Conservation (phyloP, 1,140 invertebrate species). For the Drosophila repletoides region DNA sequence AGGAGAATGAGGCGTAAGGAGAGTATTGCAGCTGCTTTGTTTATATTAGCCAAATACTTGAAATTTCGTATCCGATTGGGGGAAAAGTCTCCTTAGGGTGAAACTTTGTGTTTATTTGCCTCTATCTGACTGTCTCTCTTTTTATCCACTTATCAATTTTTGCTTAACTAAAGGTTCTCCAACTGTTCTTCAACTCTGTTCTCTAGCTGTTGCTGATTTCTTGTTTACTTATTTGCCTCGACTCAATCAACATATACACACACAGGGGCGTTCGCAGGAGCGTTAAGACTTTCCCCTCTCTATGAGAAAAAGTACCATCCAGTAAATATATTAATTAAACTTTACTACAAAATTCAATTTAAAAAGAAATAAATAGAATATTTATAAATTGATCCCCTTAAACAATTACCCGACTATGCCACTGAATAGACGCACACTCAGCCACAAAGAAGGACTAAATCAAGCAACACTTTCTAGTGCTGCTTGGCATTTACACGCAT, state of each 20-base stretch:
- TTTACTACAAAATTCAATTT: too few relatives aligned
- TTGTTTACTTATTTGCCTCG: conserved; percentile 76
- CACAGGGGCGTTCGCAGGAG: too few relatives aligned
- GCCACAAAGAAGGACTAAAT: conserved; percentile 69
- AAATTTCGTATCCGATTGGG: neutral
- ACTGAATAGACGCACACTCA: conserved; percentile 16
- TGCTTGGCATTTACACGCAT: conserved; percentile 65
- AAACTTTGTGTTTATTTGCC: too few relatives aligned
- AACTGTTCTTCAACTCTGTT: too few relatives aligned
- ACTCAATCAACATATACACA: conserved; percentile 67
- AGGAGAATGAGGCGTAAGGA: neutral
- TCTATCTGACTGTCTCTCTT: conserved; percentile 12
- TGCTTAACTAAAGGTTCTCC: conserved; percentile 29
- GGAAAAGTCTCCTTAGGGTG: conserved; percentile 26
- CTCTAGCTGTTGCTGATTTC: conserved; percentile 55
- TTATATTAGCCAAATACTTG: conserved; percentile 41
- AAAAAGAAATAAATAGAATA: too few relatives aligned
- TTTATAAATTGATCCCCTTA: too few relatives aligned
- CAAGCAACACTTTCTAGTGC: conserved; percentile 74
- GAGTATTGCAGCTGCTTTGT: conserved; percentile 17
- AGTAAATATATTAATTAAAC: too few relatives aligned
- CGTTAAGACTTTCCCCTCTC: too few relatives aligned
- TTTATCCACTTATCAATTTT: conserved; percentile 73
- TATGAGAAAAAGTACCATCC: too few relatives aligned
- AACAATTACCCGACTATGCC: too few relatives aligned